Conservation (phyloP, 2,113 vertebrate genomes). For the Asarcornis scutulata region DNA sequence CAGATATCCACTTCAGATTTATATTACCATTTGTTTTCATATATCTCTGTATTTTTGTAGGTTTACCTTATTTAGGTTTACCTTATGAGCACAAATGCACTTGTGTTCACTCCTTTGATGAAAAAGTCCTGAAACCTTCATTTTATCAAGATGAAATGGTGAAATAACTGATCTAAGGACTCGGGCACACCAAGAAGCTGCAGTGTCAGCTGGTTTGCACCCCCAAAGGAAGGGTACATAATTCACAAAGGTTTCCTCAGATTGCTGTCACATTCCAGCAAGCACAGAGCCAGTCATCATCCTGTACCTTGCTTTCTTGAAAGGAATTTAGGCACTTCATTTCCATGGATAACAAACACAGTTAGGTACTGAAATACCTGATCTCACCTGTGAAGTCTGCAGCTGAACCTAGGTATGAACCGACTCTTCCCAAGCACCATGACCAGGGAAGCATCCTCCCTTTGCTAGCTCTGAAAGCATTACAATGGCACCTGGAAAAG, state of each 20-base stretch:
- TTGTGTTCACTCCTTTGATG: too few relatives aligned
- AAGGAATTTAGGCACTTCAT: neutral
- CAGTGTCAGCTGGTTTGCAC: neutral
- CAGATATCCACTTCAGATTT: too few relatives aligned
- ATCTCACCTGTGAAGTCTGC: neutral
- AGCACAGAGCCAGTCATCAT: rapidly evolving
- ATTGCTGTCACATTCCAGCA: neutral
- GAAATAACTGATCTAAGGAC: neutral
- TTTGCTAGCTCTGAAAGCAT: neutral
- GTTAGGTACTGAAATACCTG: neutral
- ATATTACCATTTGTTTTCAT: too few relatives aligned
- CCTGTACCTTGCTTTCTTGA: neutral
- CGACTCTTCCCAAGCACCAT: neutral
- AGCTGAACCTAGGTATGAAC: neutral
- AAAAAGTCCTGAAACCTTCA: neutral
- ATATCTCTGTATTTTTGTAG: too few relatives aligned
- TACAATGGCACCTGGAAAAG: neutral
- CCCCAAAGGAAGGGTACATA: neutral
- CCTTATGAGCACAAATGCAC: too few relatives aligned
- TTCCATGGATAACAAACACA: neutral
- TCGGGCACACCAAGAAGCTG: neutral
- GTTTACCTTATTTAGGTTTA: too few relatives aligned
- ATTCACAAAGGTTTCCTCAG: neutral
- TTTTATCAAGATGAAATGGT: neutral
- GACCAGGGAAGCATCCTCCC: neutral